A percentile compares a stretch with the other conserved stretches of the same genome.
Conservation (phyloP, 2,888 invertebrate species). For the Unio pictorum region DNA sequence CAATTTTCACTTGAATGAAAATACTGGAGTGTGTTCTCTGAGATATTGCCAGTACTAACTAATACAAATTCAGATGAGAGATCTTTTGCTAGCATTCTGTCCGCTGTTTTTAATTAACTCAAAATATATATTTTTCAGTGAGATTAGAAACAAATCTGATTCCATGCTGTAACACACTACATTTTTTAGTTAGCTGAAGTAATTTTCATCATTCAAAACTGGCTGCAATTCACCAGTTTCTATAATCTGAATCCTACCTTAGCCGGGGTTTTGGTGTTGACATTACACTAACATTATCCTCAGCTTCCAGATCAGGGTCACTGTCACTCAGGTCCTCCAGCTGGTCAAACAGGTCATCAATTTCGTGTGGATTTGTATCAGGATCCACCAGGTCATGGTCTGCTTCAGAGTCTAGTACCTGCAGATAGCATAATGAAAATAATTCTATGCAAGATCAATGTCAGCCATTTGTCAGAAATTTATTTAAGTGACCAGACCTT, state of each 20-base stretch:
- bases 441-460: not conserved
- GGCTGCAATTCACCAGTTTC: too few species aligned
- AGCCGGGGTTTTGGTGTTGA: conserved; percentile 97
- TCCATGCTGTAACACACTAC: too few species aligned
- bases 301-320: conserved; percentile 89
- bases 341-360: conserved; percentile 92
- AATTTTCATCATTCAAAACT: too few species aligned
- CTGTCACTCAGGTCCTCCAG: conserved; percentile 96
- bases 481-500: not conserved
- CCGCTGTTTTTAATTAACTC: too few species aligned
- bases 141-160: too few species aligned
- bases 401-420: conserved; percentile 68
- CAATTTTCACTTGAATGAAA: too few species aligned
- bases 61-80: too few species aligned
- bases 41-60: too few species aligned
- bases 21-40: too few species aligned
- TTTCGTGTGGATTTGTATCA: conserved; percentile 60
- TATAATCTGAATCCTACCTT: conserved; percentile 34
- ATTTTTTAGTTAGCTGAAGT: too few species aligned
- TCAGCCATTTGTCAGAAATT: not conserved
- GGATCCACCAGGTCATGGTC: conserved; percentile 64
- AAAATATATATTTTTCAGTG: too few species aligned
- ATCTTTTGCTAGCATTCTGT: too few species aligned
- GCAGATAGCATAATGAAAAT: conserved; percentile 1
- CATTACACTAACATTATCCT: conserved; percentile 93